Evolutionary conservation across 2,888 invertebrate genomes (phyloP).

Genomic region (Lepidonotus clava): DNA sequence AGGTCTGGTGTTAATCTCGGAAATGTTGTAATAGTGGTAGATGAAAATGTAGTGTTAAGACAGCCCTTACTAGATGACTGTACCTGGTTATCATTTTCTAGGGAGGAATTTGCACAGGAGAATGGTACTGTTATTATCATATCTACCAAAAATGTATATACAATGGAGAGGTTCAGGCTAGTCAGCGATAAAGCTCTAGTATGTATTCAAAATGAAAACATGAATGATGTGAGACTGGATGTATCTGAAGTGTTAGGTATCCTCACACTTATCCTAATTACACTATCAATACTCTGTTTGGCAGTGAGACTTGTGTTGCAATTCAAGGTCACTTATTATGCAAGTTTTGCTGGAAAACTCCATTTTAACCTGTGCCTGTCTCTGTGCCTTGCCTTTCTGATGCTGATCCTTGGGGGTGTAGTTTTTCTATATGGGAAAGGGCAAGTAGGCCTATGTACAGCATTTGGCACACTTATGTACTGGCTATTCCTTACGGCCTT

Average conservation of each 20-base stretch:
- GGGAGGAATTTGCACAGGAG: not conserved
- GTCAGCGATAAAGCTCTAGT: not conserved
- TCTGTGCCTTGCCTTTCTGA: not conserved
- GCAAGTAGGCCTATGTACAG: not conserved
- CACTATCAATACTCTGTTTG: not conserved
- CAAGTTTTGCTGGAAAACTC: slow-evolving; percentile 27
- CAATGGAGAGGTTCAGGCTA: not conserved
- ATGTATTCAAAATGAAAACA: not conserved
- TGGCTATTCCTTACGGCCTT: slow-evolving; percentile 27
- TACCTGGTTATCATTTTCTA: not conserved
- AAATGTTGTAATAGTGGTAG: not conserved
- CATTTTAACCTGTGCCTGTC: slow-evolving; percentile 13
- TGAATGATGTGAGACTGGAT: not conserved
- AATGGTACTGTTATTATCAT: not conserved
- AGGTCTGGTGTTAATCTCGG: not conserved
- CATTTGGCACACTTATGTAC: slow-evolving; percentile 2
- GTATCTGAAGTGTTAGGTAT: slow-evolving; percentile 20
- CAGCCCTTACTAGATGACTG: not conserved
- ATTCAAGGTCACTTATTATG: not conserved
- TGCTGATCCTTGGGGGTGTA: not conserved
- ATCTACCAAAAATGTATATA: not conserved
- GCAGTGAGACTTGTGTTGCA: not conserved
- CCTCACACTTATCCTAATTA: not conserved
- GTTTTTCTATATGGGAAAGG: not conserved
- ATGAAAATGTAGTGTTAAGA: not conserved